Evolutionary conservation across 2,113 vertebrate species (phyloP), one percentile per base, ranked within the genome.

Genomic region (Chloropsis hardwickii): DNA sequence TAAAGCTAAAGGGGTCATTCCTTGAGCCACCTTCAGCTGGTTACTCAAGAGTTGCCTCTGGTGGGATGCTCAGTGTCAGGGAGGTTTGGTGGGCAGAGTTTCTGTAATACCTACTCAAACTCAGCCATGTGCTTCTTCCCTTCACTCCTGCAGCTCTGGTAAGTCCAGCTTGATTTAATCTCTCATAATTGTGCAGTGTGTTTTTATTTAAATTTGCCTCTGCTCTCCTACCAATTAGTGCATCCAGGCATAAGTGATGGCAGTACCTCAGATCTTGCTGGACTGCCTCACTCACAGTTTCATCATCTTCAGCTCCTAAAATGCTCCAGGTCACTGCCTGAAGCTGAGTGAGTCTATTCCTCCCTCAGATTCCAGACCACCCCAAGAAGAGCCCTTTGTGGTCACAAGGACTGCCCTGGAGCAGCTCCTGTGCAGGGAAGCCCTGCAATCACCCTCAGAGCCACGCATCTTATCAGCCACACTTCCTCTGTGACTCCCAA

Each of bases 201-300:
- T 88, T 95, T 88, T 83, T 56, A 90, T 80, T 94, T 76, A 70
- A 66, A 70, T 86, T 85, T 88, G 54, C 62, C 94, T 96, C 51
- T 54, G 74, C 90, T 83, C 81, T 88, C 50, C 58, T n/a, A 66
- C 39, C 81, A 90, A n/a, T 88, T 73, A 86, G 42, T 60, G 78
- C 47, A 82, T 62, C 42, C 81, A 70, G 25, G 71, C 47, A 29
- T 18, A 77, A 77, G 40, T 16, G 33, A 21, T 62, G 81, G 50
- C 2, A 2, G 74, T 44, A 54, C 72, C 74, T 94, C 58, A 70
- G 79, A 77, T 67, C 64, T 73, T 10, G 4, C 48, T 0, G 2
- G 29, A 53, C 71, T 70, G 54, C 50, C 25, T 82, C 12, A 4
- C 70, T 84, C 45, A 11, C 23, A 50, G 8, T 86, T 92, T 88